These are phyloP conservation scores for Capitella teleta DNA, from an alignment of 1,140 invertebrate genomes.

Conservation along the genomic window DNA sequence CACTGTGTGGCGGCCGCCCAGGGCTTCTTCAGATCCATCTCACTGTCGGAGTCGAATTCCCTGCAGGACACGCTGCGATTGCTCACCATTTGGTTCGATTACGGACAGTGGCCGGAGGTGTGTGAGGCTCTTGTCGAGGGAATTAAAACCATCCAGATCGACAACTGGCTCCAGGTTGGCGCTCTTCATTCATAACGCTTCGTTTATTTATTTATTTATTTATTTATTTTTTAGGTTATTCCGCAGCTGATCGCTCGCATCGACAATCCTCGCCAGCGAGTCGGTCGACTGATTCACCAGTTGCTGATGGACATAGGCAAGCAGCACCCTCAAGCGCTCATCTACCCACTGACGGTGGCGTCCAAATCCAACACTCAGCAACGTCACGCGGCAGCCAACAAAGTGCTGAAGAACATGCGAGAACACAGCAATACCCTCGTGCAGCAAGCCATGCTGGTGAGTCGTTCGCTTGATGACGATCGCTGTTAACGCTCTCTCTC, in stretches of 20 bases:
- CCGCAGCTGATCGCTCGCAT: slow-evolving; percentile 97
- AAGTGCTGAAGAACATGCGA: slow-evolving; percentile 88
- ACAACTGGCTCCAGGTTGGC: slow-evolving; percentile 87
- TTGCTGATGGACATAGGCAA: slow-evolving; percentile 86
- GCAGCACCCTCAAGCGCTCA: slow-evolving; percentile 67
- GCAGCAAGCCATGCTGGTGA: slow-evolving; percentile 74
- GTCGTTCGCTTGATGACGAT: slow-evolving; percentile 10
- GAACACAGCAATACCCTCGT: slow-evolving; percentile 86
- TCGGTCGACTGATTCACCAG: slow-evolving; percentile 81
- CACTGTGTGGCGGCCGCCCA: slow-evolving; percentile 88
- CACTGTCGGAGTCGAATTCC: slow-evolving; percentile 73
- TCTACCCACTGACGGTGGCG: slow-evolving; percentile 94
- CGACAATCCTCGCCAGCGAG: slow-evolving; percentile 77
- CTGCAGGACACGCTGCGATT: slow-evolving; percentile 90
- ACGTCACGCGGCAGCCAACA: slow-evolving; percentile 81
- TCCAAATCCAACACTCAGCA: slow-evolving; percentile 80
- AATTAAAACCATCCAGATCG: slow-evolving; percentile 84
- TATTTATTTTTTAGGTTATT: slow-evolving; percentile 72
- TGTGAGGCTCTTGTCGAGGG: slow-evolving; percentile 87
- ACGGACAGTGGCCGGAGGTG: slow-evolving; percentile 71
- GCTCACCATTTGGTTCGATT: slow-evolving; percentile 41
- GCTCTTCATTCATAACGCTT: too few species aligned
- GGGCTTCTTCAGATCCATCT: slow-evolving; percentile 92
- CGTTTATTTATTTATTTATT: too few species aligned
- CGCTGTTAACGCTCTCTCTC: not conserved